A percentile compares a stretch with the other conserved stretches of the same genome.
Evolutionary conservation across 2,113 vertebrate genomes (phyloP).

Genomic region (Cygnus buccinator): DNA sequence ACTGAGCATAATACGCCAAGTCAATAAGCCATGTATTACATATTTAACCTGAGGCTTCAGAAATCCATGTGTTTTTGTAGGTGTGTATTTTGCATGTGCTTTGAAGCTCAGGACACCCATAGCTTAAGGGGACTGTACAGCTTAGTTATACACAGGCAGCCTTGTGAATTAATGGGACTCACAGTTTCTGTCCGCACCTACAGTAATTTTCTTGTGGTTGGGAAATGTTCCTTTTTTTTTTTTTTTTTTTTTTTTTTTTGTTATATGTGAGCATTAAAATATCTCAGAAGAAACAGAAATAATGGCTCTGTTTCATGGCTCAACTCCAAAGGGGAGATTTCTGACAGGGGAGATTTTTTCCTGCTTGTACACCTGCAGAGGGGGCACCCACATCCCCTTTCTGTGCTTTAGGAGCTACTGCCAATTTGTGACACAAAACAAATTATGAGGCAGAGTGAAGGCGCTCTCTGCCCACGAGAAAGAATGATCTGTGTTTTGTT

Average conservation of each 20-base stretch:
- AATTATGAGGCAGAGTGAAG: neutral
- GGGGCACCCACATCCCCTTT: rapidly evolving
- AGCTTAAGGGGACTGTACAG: constrained; percentile 2
- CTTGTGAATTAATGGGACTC: neutral
- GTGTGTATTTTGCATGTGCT: neutral
- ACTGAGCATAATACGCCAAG: neutral
- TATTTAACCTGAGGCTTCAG: constrained; percentile 42
- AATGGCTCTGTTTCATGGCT: neutral
- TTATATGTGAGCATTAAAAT: neutral
- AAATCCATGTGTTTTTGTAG: constrained; percentile 25
- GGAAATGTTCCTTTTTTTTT: neutral
- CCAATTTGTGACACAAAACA: neutral
- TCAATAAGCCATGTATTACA: constrained; percentile 5
- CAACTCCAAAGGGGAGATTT: neutral
- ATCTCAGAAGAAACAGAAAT: neutral
- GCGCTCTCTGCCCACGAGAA: neutral
- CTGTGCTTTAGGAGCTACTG: neutral
- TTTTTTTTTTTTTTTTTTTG: neutral
- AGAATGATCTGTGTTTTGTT: neutral
- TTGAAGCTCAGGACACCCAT: neutral
- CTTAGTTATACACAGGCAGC: neutral
- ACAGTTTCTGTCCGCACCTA: neutral
- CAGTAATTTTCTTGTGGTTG: neutral
- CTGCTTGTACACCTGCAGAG: neutral
- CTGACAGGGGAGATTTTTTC: neutral